Percentiles rank a stretch among this genome's conserved stretches.
Conservation (phyloP, 2,797 vertebrate species). For the Toxotes lorentzi region DNA sequence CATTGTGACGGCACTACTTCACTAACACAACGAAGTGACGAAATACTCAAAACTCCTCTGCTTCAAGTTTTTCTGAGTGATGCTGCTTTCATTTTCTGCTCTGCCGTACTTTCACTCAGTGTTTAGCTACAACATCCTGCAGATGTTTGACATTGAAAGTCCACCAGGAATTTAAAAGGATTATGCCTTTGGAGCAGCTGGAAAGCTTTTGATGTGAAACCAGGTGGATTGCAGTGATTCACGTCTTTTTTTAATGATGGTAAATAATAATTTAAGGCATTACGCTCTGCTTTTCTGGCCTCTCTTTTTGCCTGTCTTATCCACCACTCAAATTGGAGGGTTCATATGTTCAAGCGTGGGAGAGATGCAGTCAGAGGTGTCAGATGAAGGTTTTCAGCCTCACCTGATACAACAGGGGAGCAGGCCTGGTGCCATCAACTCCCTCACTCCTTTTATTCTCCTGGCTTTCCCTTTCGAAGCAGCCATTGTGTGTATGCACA, state of each 20-base stretch:
- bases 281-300: neutral
- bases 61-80: neutral
- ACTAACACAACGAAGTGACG: neutral
- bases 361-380: neutral
- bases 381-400: neutral
- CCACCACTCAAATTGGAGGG: neutral
- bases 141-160: slow-evolving; percentile 4
- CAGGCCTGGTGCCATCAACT: neutral
- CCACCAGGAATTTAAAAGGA: neutral
- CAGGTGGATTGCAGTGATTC: neutral
- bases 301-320: neutral
- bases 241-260: neutral
- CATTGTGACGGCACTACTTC: neutral
- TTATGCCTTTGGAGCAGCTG: neutral
- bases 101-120: neutral
- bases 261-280: neutral
- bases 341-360: neutral
- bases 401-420: slow-evolving; percentile 8
- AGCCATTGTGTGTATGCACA: no score
- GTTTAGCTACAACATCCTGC: neutral
- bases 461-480: slow-evolving; percentile 24
- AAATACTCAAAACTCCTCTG: neutral
- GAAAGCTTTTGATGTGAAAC: neutral
- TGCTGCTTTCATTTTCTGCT: neutral
- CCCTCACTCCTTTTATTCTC: slow-evolving; percentile 38